Base-by-base conservation (phyloP, 2,888 invertebrate species). In the Mythimna albipuncta region DNA sequence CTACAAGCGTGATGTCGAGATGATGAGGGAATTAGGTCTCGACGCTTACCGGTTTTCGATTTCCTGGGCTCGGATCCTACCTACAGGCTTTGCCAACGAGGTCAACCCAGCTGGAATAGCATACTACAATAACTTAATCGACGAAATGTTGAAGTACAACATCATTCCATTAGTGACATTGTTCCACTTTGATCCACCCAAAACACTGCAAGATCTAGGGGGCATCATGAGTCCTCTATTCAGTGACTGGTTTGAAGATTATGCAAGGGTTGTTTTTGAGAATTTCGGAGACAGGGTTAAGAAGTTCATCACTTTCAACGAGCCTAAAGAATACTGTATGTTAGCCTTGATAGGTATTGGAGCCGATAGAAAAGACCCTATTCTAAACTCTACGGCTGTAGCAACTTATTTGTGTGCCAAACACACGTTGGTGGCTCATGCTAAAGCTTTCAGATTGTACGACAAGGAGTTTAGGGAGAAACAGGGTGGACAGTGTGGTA, bases 111-210 rank as follows among this genome's bases (percentile, higher is more conserved):
- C 94, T 1, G 98, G 97, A 6, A 92, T 98, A 19, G 91, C 95
- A 10, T 97, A 97, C 89, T 98, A 98, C 91, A 97, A 97, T 81
- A 94, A 96, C 72, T 90, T 97, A 2, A 97, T 98, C 63, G 89
- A 97, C 83, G 97, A 96, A 86, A 94, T 98, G 73, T 72, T 97
- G 0, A 96, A 93, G 41, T 97, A 97, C 80, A 96, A 96, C 50
- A 97, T 98, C 69, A 90, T 94, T 66, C 98, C 98, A 0, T 92
- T 97, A 89, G 92, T 97, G 0, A 96, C 97, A 0, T 88, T 97
- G 47, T 96, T 94, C 82, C 97, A 97, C 69, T 96, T 96, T 94
- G 97, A 97, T 81, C 85, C 97, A 57, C 97, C 97, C 0, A 93
- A 95, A 72, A 91, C 92, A 52, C 87, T 97, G 0, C 97, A 97